Percentiles rank a stretch among this genome's conserved stretches.
These are phyloP conservation scores for Cavia aperea DNA, from an alignment of 2,113 vertebrate species.

Conservation along the genomic window DNA sequence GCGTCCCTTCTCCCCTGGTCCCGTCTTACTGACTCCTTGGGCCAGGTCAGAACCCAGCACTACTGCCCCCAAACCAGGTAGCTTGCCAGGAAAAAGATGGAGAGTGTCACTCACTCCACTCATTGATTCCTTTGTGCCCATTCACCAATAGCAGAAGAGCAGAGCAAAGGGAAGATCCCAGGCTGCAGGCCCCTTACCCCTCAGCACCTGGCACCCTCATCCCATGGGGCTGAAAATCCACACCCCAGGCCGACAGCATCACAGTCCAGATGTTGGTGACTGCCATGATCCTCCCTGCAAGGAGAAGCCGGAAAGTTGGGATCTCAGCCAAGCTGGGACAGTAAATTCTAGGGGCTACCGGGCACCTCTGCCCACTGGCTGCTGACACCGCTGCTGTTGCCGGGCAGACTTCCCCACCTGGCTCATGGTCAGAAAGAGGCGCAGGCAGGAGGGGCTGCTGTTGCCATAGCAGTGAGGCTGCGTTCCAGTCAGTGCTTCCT, in stretches of 20 bases:
- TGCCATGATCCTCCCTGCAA: background rate
- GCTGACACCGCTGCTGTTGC: constrained; percentile 55
- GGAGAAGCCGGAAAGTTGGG: background rate
- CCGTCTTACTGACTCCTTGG: background rate
- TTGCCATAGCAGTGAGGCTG: constrained; percentile 74
- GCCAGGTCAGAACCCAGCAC: background rate
- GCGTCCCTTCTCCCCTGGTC: background rate
- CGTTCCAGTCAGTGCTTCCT: constrained; percentile 70
- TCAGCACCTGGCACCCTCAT: background rate
- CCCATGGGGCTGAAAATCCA: background rate
- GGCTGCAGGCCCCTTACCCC: no score
- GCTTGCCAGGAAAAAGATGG: background rate
- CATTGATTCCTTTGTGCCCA: background rate
- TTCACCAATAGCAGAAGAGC: background rate
- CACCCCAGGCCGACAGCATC: background rate
- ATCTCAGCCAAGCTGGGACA: background rate
- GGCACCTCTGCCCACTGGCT: background rate
- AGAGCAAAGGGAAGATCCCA: background rate
- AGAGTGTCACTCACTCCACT: background rate
- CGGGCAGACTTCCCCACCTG: constrained; percentile 72
- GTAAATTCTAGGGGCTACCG: background rate
- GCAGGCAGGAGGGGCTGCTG: constrained; percentile 55
- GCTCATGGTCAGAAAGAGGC: constrained; percentile 52
- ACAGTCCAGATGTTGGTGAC: background rate
- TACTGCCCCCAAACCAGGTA: accelerated